phyloP scores from a whole-genome alignment of 2,113 vertebrate genomes.

The Melierax canorus region DNA sequence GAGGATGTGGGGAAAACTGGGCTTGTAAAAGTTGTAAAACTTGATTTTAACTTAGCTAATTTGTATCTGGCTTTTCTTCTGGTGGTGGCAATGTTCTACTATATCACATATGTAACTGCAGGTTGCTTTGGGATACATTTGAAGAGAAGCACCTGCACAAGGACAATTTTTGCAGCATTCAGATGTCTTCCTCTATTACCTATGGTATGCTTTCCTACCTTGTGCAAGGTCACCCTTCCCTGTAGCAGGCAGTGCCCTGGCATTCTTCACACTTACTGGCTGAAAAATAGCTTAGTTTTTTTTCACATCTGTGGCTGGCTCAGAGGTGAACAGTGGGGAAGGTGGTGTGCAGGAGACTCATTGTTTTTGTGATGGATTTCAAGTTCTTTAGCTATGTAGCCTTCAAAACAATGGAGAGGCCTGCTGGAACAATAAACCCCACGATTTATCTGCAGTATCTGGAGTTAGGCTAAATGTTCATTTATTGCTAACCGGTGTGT shows the following conservation, averaged over 20 bases:
- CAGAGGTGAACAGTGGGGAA: background rate
- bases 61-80: background rate
- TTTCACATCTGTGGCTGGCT: background rate
- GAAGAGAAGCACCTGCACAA: background rate
- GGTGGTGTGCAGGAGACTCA: background rate
- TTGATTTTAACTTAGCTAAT: background rate
- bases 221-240: background rate
- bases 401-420: background rate
- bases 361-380: background rate
- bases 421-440: background rate
- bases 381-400: background rate
- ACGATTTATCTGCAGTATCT: background rate
- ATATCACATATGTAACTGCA: accelerated
- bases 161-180: background rate
- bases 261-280: background rate
- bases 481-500: background rate
- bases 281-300: background rate
- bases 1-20: background rate
- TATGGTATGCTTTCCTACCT: background rate
- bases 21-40: background rate
- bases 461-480: constrained; percentile 16
- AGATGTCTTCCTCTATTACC: background rate
- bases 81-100: background rate
- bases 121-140: background rate
- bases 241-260: background rate